A percentile compares a stretch with the other conserved stretches of the same genome.
These are phyloP conservation scores for Phthorimaea operculella DNA, from an alignment of 1,140 invertebrate species.

Conservation along the genomic window DNA sequence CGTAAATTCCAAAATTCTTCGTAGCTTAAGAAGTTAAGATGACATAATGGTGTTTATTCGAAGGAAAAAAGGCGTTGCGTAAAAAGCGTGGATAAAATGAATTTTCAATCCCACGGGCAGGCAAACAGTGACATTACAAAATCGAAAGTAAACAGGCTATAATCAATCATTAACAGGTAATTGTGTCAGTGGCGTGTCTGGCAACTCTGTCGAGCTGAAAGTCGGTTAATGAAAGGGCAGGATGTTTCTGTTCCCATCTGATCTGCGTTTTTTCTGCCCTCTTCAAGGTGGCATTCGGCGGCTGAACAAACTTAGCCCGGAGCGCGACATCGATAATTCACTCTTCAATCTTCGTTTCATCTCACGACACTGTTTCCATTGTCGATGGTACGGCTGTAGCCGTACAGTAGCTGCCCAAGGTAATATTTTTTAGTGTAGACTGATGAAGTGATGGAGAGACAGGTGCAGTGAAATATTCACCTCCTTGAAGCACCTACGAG, in stretches of 20 bases:
- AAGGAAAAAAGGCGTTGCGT: conserved; percentile 34
- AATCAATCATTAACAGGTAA: conserved; percentile 56
- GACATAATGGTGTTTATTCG: neutral
- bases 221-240: conserved; percentile 38
- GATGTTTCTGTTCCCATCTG: conserved; percentile 45
- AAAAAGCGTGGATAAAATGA: conserved; percentile 35
- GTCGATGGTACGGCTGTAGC: too few species aligned
- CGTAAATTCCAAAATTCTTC: conserved; percentile 1
- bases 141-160: conserved; percentile 48
- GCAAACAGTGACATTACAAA: conserved; percentile 41
- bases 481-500: too few species aligned
- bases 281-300: conserved; percentile 40
- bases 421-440: too few species aligned
- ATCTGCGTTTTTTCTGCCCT: conserved; percentile 38
- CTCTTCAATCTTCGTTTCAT: conserved; percentile 42
- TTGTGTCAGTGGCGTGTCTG: conserved; percentile 19
- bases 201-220: conserved; percentile 25
- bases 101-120: conserved; percentile 16
- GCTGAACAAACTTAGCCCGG: conserved; percentile 52
- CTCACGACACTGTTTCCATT: conserved; percentile 32
- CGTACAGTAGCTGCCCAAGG: too few species aligned
- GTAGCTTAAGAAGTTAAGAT: neutral
- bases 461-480: too few species aligned
- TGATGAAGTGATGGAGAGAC: too few species aligned
- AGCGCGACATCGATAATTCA: conserved; percentile 60